A percentile compares a stretch with the other conserved stretches of the same genome.
Evolutionary conservation across 2,113 vertebrate genomes (phyloP).

Genomic region (Trematomus loennbergii): DNA sequence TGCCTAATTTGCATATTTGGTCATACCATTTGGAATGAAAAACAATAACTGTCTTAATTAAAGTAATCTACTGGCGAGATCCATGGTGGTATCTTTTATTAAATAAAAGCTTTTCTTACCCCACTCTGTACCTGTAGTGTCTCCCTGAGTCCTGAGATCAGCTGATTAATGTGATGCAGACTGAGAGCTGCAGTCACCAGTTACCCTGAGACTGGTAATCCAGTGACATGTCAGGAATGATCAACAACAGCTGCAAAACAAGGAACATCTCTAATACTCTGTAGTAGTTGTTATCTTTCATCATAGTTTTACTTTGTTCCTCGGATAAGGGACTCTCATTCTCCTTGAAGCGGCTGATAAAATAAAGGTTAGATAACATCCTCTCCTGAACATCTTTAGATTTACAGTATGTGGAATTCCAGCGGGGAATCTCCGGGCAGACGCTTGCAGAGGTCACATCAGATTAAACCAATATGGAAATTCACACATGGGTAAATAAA

Average conservation of each 20-base stretch:
- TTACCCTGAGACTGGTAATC: no score
- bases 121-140: not conserved
- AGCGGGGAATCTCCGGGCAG: not conserved
- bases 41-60: no score
- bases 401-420: not conserved
- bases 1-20: no score
- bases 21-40: no score
- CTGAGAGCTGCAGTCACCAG: not conserved
- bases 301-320: constrained; percentile 20
- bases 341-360: constrained; percentile 11
- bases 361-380: constrained; percentile 38
- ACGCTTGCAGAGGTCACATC: not conserved
- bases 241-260: not conserved
- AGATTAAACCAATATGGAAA: constrained; percentile 3
- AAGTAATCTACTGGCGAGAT: not conserved
- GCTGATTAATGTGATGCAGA: not conserved
- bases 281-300: not conserved
- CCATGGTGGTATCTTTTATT: not conserved
- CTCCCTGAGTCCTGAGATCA: not conserved
- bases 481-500: constrained; percentile 22
- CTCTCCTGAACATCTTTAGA: constrained; percentile 7
- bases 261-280: not conserved
- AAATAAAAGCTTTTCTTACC: not conserved
- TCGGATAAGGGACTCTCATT: constrained; percentile 16
- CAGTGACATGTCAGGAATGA: not conserved